These are phyloP conservation scores for Colletes latitarsis DNA, from an alignment of 1,140 invertebrate species.

Conservation along the genomic window DNA sequence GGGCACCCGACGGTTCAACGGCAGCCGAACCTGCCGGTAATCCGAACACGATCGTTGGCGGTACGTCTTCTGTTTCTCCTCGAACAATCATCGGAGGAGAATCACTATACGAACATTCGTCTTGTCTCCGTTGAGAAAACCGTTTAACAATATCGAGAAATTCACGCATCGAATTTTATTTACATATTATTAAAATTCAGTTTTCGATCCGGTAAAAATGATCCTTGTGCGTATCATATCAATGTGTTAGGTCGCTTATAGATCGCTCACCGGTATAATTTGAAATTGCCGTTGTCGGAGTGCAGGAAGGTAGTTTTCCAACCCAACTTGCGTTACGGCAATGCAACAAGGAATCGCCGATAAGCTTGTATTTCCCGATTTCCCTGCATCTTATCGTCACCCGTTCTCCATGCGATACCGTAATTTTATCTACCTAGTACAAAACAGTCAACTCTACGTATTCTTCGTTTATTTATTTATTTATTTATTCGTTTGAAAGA, in stretches of 20 bases:
- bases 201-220: too few species aligned
- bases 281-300: conserved; percentile 89
- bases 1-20: conserved; percentile 88
- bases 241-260: too few species aligned
- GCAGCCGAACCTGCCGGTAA: conserved; percentile 90
- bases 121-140: not conserved
- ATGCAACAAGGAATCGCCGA: conserved; percentile 85
- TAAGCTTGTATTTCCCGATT: conserved; percentile 90
- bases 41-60: conserved; percentile 91
- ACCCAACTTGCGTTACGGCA: conserved; percentile 92
- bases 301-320: conserved; percentile 87
- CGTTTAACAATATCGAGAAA: too few species aligned
- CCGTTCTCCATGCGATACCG: conserved; percentile 85
- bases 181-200: too few species aligned
- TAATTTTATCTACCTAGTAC: conserved; percentile 77
- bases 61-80: conserved; percentile 86
- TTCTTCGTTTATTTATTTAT: too few species aligned
- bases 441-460: too few species aligned
- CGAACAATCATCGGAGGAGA: conserved; percentile 36
- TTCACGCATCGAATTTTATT: not conserved
- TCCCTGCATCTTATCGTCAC: conserved; percentile 88
- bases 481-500: too few species aligned
- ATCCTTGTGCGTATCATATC: too few species aligned
- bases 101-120: not conserved
- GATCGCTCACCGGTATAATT: conserved; percentile 88